Evolutionary conservation across 1,140 invertebrate genomes (phyloP), one percentile per base, ranked within the genome.

Genomic region (Drosophila repletoides): DNA sequence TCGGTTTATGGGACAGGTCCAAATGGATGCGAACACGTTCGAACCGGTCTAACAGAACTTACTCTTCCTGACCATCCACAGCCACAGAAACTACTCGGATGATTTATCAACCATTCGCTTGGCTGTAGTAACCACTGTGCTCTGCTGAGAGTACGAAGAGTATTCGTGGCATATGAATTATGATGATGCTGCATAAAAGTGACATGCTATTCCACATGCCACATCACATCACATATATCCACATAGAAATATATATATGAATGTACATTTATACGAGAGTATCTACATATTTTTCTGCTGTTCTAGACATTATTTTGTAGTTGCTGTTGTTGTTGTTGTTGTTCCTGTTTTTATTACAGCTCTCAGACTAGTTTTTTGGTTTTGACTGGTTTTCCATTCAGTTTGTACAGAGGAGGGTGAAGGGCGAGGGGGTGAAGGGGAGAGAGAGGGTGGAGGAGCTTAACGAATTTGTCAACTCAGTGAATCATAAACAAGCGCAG

Each of bases 401-500:
- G 15, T 52, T 29, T 31, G 2, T 21, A 45, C 15, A 22, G 22
- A n/a, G 45, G 29, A 43, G 12, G 34, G 5, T 4, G 14, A n/a
- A n/a, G n/a, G 7, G 38, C 5, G 12, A 12, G 1, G 7, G 9
- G 3, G 1, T 0, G 1, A 2, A 21, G 1, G 1, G 24, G 0
- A 29, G 14, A 6, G 14, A 2, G 10, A 1, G 33, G 3, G 9
- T 38, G 22, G n/a, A 29, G 15, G 28, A 40, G 34, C 52, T 48
- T 40, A 59, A 68, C 65, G 36, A 81, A 81, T 81, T 81, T 81
- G 76, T 81, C 76, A 81, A 76, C 67, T 81, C 76, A 81, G 76
- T 81, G 72, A 81, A 72, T 81, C 72, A 79, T 64, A 79, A 81
- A 81, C 66, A 64, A 64, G 60, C 49, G 34, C 10, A 67, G 76